Evolutionary conservation across 1,140 invertebrate species (phyloP).

Genomic region (Dysdera silvatica): DNA sequence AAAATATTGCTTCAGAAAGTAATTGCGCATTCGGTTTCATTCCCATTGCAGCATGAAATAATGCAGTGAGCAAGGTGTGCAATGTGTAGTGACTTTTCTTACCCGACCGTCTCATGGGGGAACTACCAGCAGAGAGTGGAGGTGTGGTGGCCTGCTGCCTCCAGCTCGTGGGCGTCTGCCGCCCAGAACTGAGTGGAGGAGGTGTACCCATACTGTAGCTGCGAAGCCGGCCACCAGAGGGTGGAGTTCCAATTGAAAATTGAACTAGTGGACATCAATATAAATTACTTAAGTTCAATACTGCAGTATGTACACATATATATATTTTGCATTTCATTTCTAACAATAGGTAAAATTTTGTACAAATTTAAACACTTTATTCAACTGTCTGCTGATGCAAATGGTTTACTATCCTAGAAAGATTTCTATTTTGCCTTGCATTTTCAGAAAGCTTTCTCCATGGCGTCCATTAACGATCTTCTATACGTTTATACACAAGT

Average conservation of each 20-base stretch:
- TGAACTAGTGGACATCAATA: constrained; percentile 53
- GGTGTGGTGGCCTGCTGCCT: constrained; percentile 11
- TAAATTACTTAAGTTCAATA: background rate
- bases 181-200: constrained; percentile 52
- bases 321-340: background rate
- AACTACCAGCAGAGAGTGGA: constrained; percentile 40
- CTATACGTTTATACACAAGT: too few relatives aligned
- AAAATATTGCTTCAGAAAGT: too few relatives aligned
- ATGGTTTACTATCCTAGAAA: too few relatives aligned
- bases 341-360: background rate
- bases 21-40: too few relatives aligned
- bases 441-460: too few relatives aligned
- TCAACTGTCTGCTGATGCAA: too few relatives aligned
- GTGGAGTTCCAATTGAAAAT: constrained; percentile 83
- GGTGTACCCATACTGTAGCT: constrained; percentile 61
- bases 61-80: too few relatives aligned
- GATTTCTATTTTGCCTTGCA: too few relatives aligned
- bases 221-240: constrained; percentile 55
- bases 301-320: background rate
- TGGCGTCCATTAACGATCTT: too few relatives aligned
- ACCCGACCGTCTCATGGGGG: constrained; percentile 64
- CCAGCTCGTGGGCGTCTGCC: constrained; percentile 65
- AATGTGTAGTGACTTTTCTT: too few relatives aligned
- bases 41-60: too few relatives aligned
- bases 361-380: background rate